Evolutionary conservation across 2,888 invertebrate genomes (phyloP).

Genomic region (Tipula unca): DNA sequence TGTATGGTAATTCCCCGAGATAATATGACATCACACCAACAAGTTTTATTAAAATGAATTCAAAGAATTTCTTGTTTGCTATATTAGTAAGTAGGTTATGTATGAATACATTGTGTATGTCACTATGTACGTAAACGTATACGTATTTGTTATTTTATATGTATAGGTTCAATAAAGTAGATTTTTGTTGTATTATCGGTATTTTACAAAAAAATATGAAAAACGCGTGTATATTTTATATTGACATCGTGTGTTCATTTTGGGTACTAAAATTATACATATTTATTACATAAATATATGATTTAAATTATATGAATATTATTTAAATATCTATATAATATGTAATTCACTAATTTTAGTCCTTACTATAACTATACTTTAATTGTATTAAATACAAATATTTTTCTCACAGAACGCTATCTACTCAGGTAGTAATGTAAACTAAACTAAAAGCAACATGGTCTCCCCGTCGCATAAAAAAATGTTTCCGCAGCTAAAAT

Average conservation of each 20-base stretch:
- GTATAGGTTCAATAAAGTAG: not conserved
- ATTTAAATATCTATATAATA: not conserved
- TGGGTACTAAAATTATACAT: not conserved
- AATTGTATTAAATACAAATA: not conserved
- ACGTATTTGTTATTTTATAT: not conserved
- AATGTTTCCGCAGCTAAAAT: too few relatives aligned
- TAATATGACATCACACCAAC: not conserved
- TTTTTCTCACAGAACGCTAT: not conserved
- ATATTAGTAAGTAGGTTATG: not conserved
- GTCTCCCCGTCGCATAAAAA: too few relatives aligned
- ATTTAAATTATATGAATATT: not conserved
- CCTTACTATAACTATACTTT: not conserved
- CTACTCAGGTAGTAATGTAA: not conserved
- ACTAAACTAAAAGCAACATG: not conserved
- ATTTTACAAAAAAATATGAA: not conserved
- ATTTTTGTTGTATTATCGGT: not conserved
- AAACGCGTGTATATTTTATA: not conserved
- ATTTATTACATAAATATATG: not conserved
- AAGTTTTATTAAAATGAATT: not conserved
- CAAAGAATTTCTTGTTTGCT: not conserved
- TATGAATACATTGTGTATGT: not conserved
- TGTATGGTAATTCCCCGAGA: not conserved
- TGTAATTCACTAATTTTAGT: not conserved
- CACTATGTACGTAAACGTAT: not conserved
- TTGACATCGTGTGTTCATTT: not conserved